Evolutionary conservation across 2,797 vertebrate species (phyloP).

Genomic region (Takifugu ocellatus): DNA sequence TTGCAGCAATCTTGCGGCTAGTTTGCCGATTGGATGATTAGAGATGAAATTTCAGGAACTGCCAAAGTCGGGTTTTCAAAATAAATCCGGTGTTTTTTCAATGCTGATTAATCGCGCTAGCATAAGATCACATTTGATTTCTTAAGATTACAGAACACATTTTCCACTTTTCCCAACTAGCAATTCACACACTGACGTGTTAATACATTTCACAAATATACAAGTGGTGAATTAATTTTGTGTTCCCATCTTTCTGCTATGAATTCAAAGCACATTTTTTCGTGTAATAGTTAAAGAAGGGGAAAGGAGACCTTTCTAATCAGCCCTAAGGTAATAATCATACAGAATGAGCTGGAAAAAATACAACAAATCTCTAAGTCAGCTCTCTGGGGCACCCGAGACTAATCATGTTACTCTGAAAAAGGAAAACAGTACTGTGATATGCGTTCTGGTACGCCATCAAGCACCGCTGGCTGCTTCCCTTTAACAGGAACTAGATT

Average conservation of each 20-base stretch:
- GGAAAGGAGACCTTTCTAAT: slow-evolving; percentile 49
- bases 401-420: slow-evolving; percentile 61
- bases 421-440: slow-evolving; percentile 45
- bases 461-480: slow-evolving; percentile 48
- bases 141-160: no score
- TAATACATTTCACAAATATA: slow-evolving; percentile 37
- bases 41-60: no score
- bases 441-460: slow-evolving; percentile 48
- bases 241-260: slow-evolving; percentile 51
- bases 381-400: slow-evolving; percentile 56
- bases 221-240: slow-evolving; percentile 34
- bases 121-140: neutral
- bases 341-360: slow-evolving; percentile 48
- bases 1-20: no score
- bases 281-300: slow-evolving; percentile 61
- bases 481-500: slow-evolving; percentile 35
- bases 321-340: slow-evolving; percentile 64
- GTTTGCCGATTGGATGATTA: no score
- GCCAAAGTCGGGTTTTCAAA: no score
- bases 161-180: no score
- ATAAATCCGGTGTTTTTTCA: no score
- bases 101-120: no score
- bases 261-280: slow-evolving; percentile 66
- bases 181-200: no score
- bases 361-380: slow-evolving; percentile 70